A percentile compares a stretch with the other conserved stretches of the same genome.
phyloP scores from a whole-genome alignment of 92 coral and sea anemone genomes.

The Epizoanthus illoricatus region DNA sequence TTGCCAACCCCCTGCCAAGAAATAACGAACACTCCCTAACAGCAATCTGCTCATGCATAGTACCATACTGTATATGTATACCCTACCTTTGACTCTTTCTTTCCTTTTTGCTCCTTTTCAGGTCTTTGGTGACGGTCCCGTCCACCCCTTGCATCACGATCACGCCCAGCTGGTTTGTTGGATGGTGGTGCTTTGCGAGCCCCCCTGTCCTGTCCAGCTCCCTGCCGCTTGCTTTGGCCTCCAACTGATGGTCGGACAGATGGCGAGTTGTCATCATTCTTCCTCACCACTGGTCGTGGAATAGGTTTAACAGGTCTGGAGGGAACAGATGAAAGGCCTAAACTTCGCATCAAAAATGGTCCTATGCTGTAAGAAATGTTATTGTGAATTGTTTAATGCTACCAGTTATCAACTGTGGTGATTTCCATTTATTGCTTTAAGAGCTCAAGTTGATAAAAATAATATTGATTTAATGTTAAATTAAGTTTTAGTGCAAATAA shows the following conservation, averaged over 20 bases:
- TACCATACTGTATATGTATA: too few species aligned
- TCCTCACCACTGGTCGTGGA: constrained; percentile 82
- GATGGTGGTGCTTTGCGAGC: constrained; percentile 70
- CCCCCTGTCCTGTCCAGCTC: constrained; percentile 68
- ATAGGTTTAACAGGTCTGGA: constrained; percentile 83
- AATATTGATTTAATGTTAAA: too few species aligned
- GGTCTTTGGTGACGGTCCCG: constrained; percentile 59
- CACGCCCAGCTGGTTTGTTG: constrained; percentile 67
- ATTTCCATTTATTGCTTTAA: not conserved
- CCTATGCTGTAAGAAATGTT: constrained; percentile 22
- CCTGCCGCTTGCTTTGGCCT: constrained; percentile 72
- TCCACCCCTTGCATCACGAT: constrained; percentile 65
- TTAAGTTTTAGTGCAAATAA: not conserved
- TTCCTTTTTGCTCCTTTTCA: constrained; percentile 79
- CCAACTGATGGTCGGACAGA: constrained; percentile 64
- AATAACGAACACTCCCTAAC: too few species aligned
- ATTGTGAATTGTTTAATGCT: constrained; percentile 28
- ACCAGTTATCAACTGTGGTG: not conserved
- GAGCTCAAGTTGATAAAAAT: too few species aligned
- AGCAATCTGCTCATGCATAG: too few species aligned
- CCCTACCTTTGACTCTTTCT: constrained; percentile 63
- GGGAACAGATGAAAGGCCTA: constrained; percentile 42
- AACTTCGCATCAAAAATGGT: constrained; percentile 35
- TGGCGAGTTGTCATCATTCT: constrained; percentile 83
- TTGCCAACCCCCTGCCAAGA: too few species aligned